These are phyloP conservation scores for Picathartes gymnocephalus DNA, from an alignment of 2,113 vertebrate species.

Conservation along the genomic window DNA sequence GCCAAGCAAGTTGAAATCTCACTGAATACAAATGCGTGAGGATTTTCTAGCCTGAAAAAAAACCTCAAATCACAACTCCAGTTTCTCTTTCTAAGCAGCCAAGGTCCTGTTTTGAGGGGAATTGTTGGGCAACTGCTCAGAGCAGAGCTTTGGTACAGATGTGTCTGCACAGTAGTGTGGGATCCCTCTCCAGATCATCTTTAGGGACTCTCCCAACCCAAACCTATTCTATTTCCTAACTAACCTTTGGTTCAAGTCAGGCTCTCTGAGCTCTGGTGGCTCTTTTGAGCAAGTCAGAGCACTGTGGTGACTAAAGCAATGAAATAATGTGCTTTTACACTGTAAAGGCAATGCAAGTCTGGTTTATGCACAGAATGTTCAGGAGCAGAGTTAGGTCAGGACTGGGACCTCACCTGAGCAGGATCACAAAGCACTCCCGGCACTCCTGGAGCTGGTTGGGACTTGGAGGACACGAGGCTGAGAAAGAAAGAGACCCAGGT, in stretches of 20 bases:
- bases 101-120: not conserved
- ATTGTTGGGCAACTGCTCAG: not conserved
- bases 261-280: not conserved
- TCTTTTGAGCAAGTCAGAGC: not conserved
- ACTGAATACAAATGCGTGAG: not conserved
- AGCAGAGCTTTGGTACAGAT: not conserved
- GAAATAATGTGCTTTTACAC: not conserved
- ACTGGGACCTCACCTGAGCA: constrained; percentile 78
- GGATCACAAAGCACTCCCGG: constrained; percentile 80
- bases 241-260: not conserved
- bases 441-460: constrained; percentile 82
- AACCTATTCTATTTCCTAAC: not conserved
- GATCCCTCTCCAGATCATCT: not conserved
- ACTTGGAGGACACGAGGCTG: constrained; percentile 85
- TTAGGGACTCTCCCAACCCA: not conserved
- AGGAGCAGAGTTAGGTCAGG: not conserved
- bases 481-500: not conserved
- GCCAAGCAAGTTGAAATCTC: not conserved
- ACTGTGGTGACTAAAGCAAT: not conserved
- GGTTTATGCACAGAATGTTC: not conserved
- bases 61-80: not conserved
- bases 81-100: not conserved
- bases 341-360: not conserved
- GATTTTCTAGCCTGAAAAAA: not conserved
- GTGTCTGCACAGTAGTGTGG: not conserved